Evolutionary conservation across 2,797 vertebrate species (phyloP).

Genomic region (Pelobates cultripes): DNA sequence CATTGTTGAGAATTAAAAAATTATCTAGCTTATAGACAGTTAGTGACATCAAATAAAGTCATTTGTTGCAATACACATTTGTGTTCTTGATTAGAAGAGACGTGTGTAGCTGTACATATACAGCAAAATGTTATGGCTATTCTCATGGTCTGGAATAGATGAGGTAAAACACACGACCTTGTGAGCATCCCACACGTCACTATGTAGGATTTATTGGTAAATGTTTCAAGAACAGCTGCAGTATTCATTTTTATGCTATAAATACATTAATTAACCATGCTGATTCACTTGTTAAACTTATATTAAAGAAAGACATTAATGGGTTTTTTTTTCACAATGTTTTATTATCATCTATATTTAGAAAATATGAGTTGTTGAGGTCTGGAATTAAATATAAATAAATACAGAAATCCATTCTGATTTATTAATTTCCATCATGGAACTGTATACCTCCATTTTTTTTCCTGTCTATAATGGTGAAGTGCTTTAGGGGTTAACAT

Average conservation of each 20-base stretch:
- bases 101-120: slow-evolving; percentile 19
- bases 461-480: too few species aligned
- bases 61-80: slow-evolving; percentile 19
- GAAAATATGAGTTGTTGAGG: too few species aligned
- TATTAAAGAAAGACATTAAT: background rate
- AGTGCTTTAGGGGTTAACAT: too few species aligned
- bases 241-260: background rate
- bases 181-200: slow-evolving; percentile 34
- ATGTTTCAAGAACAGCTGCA: background rate
- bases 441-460: too few species aligned
- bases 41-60: slow-evolving; percentile 19
- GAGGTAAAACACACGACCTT: slow-evolving; percentile 37
- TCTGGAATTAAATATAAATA: too few species aligned
- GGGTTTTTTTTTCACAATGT: too few species aligned
- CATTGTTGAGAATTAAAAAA: slow-evolving; percentile 22
- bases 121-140: slow-evolving; percentile 45
- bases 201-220: slow-evolving; percentile 1
- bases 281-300: background rate
- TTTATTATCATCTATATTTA: too few species aligned
- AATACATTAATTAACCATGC: background rate
- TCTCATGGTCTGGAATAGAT: slow-evolving; percentile 43
- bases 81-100: slow-evolving; percentile 26
- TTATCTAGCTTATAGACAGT: slow-evolving; percentile 13
- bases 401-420: too few species aligned
- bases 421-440: too few species aligned